Conservation (phyloP, 2,888 invertebrate genomes). For the Apodemia hepburni region DNA sequence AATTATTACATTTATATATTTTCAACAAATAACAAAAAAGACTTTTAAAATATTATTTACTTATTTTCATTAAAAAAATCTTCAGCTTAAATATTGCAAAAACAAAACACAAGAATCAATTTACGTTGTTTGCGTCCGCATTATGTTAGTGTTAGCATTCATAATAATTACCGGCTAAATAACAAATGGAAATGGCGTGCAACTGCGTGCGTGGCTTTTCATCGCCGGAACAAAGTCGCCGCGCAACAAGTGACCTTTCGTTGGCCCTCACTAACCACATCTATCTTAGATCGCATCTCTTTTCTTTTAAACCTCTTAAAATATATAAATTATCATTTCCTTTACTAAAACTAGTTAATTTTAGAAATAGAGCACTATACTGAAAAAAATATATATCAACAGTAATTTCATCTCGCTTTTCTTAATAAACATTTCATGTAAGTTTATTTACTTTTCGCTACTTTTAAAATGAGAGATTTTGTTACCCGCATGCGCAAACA, state of each 20-base stretch:
- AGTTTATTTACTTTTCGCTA: slow-evolving; percentile 77
- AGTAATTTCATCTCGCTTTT: slow-evolving; percentile 39
- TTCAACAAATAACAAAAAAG: too few relatives aligned
- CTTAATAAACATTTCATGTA: slow-evolving; percentile 62
- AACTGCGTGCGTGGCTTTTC: slow-evolving; percentile 70
- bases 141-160: slow-evolving; percentile 36
- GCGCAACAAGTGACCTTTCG: slow-evolving; percentile 73
- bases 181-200: slow-evolving; percentile 55
- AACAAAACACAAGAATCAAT: slow-evolving; percentile 18
- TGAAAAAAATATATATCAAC: slow-evolving; percentile 1
- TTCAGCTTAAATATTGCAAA: too few relatives aligned
- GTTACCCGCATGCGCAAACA: slow-evolving; percentile 60
- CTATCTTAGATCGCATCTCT: slow-evolving; percentile 45
- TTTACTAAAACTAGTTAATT: background rate
- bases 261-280: slow-evolving; percentile 42
- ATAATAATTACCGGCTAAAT: slow-evolving; percentile 56
- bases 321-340: background rate
- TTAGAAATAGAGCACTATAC: background rate
- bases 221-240: slow-evolving; percentile 64
- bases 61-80: too few relatives aligned
- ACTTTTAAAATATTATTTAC: too few relatives aligned
- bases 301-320: slow-evolving; percentile 32
- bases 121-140: slow-evolving; percentile 19
- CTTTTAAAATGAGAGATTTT: slow-evolving; percentile 62
- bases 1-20: too few relatives aligned